Base-by-base conservation (phyloP, 2,797 vertebrate genomes). In the Podarcis siculus region DNA sequence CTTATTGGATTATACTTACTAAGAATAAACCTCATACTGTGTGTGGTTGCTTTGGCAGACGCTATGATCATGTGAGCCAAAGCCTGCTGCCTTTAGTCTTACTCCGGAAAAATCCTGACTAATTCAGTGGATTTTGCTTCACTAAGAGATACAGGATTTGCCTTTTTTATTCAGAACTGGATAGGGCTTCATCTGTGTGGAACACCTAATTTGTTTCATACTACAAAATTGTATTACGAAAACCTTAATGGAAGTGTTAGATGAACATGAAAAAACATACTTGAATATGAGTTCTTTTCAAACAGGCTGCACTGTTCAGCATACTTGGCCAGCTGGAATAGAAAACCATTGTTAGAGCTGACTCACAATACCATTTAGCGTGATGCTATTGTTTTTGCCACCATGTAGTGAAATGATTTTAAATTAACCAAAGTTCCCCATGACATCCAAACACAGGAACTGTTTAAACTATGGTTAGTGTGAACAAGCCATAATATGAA, bases 11-110 rank as follows among this genome's bases (percentile, higher is more conserved):
- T 91, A 93, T 93, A 94, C 83, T 94, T 95, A 89, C 94, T 95
- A 95, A 96, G 94, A 96, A 96, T 95, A 95, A 94, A 94, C 93
- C 95, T 93, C 82, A 94, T 95, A 95, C 93, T 94, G 73, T 94
- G 90, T 93, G 91, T 92, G 94, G 95, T 89, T 95, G 92, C 95
- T 96, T 96, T 95, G 95, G 95, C 94, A 95, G 94, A 91, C 90
- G 64, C 91, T 94, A 90, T 90, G 93, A 94, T 94, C 93, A 90
- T 95, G 79, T 94, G 95, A 95, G 95, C 94, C 95, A 96, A 94
- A 96, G 95, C 94, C 94, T 93, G 91, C 93, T 94, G 94, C 93
- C 94, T 94, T 94, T 94, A 94, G 93, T 93, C 91, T 95, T 95
- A 91, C 92, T 94, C 93, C 84, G 90, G 91, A 91, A 94, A 95